Conservation (phyloP, 2,888 invertebrate species). For the Alsophila aescularia region DNA sequence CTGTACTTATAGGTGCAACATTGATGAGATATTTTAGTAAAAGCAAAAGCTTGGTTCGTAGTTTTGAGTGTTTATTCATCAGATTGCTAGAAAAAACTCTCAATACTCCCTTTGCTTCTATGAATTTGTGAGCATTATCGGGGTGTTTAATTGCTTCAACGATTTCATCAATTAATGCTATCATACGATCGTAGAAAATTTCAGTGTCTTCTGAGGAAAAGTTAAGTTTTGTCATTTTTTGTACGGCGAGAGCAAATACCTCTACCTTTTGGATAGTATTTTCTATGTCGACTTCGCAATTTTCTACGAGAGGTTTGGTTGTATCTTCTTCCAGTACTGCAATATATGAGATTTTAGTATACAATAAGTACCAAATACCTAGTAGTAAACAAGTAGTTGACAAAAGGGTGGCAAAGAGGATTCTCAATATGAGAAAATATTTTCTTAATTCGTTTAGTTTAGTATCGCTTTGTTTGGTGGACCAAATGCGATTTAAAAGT, state of each 20-base stretch:
- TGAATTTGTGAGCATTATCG: constrained; percentile 53
- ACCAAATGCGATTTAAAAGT: too few species aligned
- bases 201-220: constrained; percentile 36
- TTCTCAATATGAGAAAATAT: too few species aligned
- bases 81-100: constrained; percentile 54
- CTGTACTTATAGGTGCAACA: constrained; percentile 52
- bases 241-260: neutral
- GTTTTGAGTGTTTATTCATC: constrained; percentile 37
- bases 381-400: too few species aligned
- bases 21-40: constrained; percentile 58
- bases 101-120: constrained; percentile 60
- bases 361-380: too few species aligned
- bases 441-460: too few species aligned
- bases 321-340: neutral
- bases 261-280: constrained; percentile 14
- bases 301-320: neutral
- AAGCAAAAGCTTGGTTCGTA: constrained; percentile 52
- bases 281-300: constrained; percentile 13
- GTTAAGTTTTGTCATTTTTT: neutral
- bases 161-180: constrained; percentile 46
- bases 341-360: neutral
- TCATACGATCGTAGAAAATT: constrained; percentile 44
- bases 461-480: too few species aligned
- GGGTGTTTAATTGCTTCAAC: constrained; percentile 46
- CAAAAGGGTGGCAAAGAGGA: too few species aligned